Conservation (phyloP, 1,140 invertebrate genomes). For the Drosophila neocordata region DNA sequence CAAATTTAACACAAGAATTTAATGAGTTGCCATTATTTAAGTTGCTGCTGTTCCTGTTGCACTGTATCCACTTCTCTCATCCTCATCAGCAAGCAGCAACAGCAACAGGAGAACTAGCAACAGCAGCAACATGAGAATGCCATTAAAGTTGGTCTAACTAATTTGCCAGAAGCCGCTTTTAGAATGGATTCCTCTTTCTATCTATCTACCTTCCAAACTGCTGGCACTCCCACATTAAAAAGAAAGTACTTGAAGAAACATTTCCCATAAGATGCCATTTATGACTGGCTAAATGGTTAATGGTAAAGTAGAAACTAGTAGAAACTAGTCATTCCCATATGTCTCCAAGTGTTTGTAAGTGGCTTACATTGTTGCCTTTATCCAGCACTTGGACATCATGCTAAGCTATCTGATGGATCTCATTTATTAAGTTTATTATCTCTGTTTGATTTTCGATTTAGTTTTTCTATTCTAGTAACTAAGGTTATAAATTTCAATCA, state of each 20-base stretch:
- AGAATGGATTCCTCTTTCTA: neutral
- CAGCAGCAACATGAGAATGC: slow-evolving; percentile 15
- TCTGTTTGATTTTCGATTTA: neutral
- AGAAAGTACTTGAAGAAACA: slow-evolving; percentile 8
- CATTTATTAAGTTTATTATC: slow-evolving; percentile 2
- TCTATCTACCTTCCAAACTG: neutral
- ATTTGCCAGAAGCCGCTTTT: neutral
- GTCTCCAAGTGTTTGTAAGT: neutral
- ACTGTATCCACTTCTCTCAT: neutral
- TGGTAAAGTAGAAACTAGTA: too few species aligned
- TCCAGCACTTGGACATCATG: slow-evolving; percentile 1
- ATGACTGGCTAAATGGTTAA: slow-evolving; percentile 8
- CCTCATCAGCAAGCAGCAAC: neutral
- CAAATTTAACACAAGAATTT: slow-evolving; percentile 14
- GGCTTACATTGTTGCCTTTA: neutral
- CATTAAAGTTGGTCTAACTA: slow-evolving; percentile 12
- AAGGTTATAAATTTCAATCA: neutral
- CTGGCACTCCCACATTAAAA: neutral
- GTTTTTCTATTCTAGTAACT: neutral
- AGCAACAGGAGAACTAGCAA: neutral
- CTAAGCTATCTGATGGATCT: neutral
- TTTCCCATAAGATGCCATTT: slow-evolving; percentile 5
- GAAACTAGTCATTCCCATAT: neutral
- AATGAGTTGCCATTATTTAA: slow-evolving; percentile 14
- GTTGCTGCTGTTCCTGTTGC: neutral